Evolutionary conservation across 2,113 vertebrate genomes (phyloP).

Genomic region (Halcyon malimbica): DNA sequence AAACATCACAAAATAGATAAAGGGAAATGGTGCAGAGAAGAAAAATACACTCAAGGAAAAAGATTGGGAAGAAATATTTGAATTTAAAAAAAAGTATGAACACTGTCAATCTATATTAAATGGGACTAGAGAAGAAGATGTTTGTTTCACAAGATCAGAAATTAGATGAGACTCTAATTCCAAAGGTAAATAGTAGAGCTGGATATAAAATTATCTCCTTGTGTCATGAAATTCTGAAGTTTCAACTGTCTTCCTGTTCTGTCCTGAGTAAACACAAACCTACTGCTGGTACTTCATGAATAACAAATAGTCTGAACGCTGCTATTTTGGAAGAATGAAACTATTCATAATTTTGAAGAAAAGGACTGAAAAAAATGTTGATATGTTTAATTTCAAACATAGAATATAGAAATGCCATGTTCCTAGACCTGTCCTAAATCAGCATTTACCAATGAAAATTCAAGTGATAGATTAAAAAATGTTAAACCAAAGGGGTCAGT

Average conservation of each 20-base stretch:
- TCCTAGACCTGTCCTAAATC: neutral
- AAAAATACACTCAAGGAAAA: neutral
- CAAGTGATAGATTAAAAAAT: neutral
- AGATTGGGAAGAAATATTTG: no score
- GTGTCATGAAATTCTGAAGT: neutral
- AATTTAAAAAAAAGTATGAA: neutral
- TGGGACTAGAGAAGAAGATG: neutral
- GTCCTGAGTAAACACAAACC: neutral
- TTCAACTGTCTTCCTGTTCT: neutral
- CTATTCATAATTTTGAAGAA: neutral
- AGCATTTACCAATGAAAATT: neutral
- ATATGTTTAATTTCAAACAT: neutral
- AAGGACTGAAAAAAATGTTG: neutral
- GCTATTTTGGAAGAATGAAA: neutral
- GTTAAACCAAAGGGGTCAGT: neutral
- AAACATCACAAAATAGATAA: neutral
- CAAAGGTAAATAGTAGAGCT: neutral
- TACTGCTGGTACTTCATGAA: neutral
- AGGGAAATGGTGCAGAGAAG: neutral
- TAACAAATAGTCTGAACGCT: neutral
- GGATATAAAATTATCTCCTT: neutral
- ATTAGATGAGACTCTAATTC: accelerated
- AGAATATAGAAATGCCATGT: neutral
- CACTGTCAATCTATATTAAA: neutral
- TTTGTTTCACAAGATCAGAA: neutral